phyloP scores from a whole-genome alignment of 2,797 vertebrate genomes.

The Catamblyrhynchus diadema region DNA sequence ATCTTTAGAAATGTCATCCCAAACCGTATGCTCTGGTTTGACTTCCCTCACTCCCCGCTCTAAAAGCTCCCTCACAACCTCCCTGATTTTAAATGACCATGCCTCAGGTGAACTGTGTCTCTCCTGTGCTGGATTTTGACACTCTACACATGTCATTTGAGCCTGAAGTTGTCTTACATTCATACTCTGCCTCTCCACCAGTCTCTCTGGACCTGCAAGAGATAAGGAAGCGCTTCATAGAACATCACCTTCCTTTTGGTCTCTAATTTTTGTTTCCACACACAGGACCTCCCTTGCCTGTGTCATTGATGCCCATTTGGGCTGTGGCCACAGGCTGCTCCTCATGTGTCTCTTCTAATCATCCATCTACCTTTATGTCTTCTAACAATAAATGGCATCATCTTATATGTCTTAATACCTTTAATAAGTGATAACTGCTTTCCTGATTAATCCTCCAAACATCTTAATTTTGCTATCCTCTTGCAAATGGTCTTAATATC shows the following conservation, averaged over 20 bases:
- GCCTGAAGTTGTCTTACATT: not conserved
- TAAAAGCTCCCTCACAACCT: not conserved
- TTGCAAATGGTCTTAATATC: not conserved
- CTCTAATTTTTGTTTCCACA: not conserved
- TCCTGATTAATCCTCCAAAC: not conserved
- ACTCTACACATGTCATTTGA: not conserved
- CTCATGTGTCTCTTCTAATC: not conserved
- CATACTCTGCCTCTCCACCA: not conserved
- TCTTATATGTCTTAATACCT: not conserved
- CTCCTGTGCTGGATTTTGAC: not conserved
- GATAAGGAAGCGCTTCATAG: not conserved
- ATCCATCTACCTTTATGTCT: not conserved
- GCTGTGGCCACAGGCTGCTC: not conserved
- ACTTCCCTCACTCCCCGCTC: not conserved
- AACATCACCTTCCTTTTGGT: not conserved
- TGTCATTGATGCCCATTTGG: not conserved
- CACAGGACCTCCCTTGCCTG: not conserved
- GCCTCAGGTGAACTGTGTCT: not conserved
- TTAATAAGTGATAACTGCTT: not conserved
- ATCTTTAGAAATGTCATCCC: slow-evolving; percentile 3
- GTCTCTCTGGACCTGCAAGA: not conserved
- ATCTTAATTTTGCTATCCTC: not conserved
- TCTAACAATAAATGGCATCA: not conserved
- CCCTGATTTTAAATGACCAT: not conserved
- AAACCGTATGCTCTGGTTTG: not conserved